Evolutionary conservation across 2,797 vertebrate genomes (phyloP).

Genomic region (Lemur catta): DNA sequence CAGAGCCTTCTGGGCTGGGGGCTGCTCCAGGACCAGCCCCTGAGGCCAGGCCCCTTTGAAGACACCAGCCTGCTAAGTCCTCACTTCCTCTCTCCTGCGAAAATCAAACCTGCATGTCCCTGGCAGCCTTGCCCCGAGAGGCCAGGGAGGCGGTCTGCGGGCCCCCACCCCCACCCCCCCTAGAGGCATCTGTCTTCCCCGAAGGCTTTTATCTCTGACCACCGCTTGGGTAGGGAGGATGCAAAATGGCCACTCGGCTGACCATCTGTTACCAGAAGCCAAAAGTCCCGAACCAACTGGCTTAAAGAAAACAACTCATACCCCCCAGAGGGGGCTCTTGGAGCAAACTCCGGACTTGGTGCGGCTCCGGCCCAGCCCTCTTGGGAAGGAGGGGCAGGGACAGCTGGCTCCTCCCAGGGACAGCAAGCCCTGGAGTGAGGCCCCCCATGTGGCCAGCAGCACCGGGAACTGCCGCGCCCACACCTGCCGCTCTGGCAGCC

Average conservation of each 20-base stretch:
- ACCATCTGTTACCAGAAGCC: constrained; percentile 81
- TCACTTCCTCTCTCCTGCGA: background rate
- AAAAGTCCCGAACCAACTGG: constrained; percentile 68
- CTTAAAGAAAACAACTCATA: constrained; percentile 10
- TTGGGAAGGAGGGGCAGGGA: background rate
- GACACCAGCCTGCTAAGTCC: background rate
- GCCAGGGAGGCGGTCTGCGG: background rate
- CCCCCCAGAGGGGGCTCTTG: background rate
- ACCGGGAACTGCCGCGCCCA: rapidly evolving
- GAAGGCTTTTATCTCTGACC: constrained; percentile 17
- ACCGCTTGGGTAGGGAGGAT: background rate
- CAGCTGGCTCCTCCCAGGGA: background rate
- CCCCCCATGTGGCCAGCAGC: background rate
- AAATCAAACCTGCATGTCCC: background rate
- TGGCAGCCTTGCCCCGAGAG: background rate
- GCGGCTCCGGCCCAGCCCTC: rapidly evolving
- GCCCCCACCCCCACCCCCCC: background rate
- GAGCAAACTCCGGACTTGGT: background rate
- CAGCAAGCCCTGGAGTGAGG: background rate
- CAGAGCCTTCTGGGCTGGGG: background rate
- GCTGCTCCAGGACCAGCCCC: background rate
- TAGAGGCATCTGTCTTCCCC: background rate
- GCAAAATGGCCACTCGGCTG: constrained; percentile 56
- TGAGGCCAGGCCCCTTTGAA: background rate
- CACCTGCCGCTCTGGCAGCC: background rate